Base-by-base conservation (phyloP, 2,113 vertebrate genomes). In the Grammomys surdaster region DNA sequence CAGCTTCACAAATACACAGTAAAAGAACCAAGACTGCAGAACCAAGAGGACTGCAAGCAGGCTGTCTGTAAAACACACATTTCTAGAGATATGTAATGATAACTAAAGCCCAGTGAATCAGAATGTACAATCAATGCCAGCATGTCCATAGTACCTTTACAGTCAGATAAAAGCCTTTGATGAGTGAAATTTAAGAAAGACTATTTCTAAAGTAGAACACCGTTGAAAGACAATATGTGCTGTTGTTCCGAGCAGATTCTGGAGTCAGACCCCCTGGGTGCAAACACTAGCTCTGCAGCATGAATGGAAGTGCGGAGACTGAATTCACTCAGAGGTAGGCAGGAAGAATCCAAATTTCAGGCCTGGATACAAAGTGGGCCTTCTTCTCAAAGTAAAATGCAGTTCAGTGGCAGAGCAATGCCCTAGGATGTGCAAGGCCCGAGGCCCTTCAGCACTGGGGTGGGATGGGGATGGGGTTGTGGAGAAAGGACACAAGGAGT, bases 81-180 rank as follows among this genome's bases (percentile, higher is more conserved):
- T 72, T 90, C 46, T 58, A 14, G 84, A 91, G 36, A 80, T 22
- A 70, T 76, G 85, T 97, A 90, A 92, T 75, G 43, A 73, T 81
- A 87, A 95, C 22, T 65, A 40, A 93, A 95, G 91, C 60, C 33
- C 91, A 94, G 51, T 91, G 70, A 94, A 78, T 65, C 13, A 43
- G 51, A 76, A 90, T 40, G 19, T 69, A 73, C 48, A 36, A 80
- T 58, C 67, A 92, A 9, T 40, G 20, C 48, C 48, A 88, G 22
- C 19, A 82, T 2, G 85, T 24, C 51, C 54, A 54, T 70, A 90
- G 40, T 60, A 14, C 17, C 13, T 12, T 65, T 56, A 63, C 0
- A 75, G 65, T 65, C 14, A 86, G 87, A 87, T 65, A 24, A 31
- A 76, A 73, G 13, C 54, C 40, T 78, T 81, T 22, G 81, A 22